Evolutionary conservation across 2,888 invertebrate species (phyloP).

Genomic region (Listrodromus nycthemerus): DNA sequence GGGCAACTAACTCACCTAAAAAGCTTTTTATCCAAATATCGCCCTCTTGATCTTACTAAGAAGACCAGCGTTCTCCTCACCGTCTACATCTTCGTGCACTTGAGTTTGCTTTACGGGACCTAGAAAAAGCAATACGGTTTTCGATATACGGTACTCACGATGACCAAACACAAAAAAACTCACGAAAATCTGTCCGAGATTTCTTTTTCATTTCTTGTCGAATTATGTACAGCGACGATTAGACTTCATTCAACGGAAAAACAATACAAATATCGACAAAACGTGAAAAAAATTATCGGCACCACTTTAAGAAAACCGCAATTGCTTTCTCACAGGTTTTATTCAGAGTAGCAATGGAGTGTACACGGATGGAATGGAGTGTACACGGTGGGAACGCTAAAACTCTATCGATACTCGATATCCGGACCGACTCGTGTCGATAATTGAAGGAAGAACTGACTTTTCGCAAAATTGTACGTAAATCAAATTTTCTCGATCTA

Average conservation of each 20-base stretch:
- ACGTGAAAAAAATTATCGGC: conserved; percentile 2
- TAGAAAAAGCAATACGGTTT: conserved; percentile 82
- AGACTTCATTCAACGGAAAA: conserved; percentile 19
- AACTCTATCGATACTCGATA: conserved; percentile 80
- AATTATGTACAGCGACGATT: conserved; percentile 37
- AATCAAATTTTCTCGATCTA: neutral
- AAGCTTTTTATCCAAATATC: conserved; percentile 86
- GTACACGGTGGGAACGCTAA: conserved; percentile 69
- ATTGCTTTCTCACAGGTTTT: conserved; percentile 70
- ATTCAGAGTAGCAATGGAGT: conserved; percentile 68
- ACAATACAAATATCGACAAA: conserved; percentile 7
- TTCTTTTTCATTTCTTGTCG: conserved; percentile 18
- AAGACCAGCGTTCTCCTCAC: conserved; percentile 84
- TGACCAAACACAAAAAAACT: conserved; percentile 19
- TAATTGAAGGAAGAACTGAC: neutral
- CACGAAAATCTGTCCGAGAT: neutral
- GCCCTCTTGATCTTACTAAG: conserved; percentile 87
- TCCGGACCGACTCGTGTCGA: neutral
- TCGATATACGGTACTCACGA: conserved; percentile 54
- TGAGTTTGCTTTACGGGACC: conserved; percentile 85
- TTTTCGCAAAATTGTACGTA: neutral
- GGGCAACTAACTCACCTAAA: conserved; percentile 76
- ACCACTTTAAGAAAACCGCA: conserved; percentile 64
- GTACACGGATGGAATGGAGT: conserved; percentile 70
- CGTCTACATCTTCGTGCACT: conserved; percentile 82